Evolutionary conservation across 2,113 vertebrate species (phyloP).

Genomic region (Eulemur macaco): DNA sequence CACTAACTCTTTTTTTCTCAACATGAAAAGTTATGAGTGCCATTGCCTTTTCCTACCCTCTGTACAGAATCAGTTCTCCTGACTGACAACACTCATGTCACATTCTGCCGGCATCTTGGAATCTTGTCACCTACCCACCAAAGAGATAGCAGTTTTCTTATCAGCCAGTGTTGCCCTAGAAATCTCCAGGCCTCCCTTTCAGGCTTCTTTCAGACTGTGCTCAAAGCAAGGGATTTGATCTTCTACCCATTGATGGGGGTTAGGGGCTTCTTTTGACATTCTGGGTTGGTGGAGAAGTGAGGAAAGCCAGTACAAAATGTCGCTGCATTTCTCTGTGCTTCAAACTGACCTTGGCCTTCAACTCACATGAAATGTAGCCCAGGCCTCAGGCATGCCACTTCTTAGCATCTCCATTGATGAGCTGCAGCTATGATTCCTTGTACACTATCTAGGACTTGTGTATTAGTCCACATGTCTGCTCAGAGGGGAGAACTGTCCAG

Average conservation of each 20-base stretch:
- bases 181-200: background rate
- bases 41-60: background rate
- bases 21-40: background rate
- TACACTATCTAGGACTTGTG: background rate
- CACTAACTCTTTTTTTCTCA: background rate
- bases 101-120: background rate
- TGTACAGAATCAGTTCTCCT: background rate
- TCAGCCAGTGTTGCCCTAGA: background rate
- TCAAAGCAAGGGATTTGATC: background rate
- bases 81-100: background rate
- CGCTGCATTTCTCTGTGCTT: background rate
- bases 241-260: background rate
- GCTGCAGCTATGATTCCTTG: background rate
- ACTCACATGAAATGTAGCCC: background rate
- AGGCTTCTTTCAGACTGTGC: background rate
- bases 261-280: background rate
- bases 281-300: background rate
- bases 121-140: background rate
- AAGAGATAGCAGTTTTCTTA: background rate
- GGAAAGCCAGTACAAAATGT: background rate
- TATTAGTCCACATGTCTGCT: background rate
- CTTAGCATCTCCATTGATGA: background rate
- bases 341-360: background rate
- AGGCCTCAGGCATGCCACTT: background rate
- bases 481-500: background rate